Evolutionary conservation across 2,113 vertebrate species (phyloP).

Genomic region (Cacatua alba): DNA sequence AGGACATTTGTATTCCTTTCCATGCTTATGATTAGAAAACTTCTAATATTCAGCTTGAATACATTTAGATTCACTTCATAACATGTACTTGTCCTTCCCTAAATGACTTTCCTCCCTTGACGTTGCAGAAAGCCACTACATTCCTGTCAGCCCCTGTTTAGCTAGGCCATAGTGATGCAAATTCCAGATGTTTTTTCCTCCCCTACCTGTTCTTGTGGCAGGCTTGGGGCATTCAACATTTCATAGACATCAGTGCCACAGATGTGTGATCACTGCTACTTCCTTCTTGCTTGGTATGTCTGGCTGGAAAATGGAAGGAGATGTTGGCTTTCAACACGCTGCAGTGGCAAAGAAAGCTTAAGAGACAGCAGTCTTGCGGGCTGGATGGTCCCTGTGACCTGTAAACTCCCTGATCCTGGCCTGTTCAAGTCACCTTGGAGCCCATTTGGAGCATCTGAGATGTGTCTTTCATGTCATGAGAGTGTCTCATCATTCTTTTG

Average conservation of each 20-base stretch:
- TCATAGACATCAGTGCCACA: not conserved
- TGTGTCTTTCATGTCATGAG: not conserved
- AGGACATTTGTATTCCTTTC: not conserved
- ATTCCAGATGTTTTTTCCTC: not conserved
- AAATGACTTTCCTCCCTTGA: not conserved
- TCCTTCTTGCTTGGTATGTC: not conserved
- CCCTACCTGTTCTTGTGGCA: not conserved
- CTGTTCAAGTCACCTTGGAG: not conserved
- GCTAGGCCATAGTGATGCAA: not conserved
- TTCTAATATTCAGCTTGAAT: not conserved
- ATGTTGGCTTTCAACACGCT: not conserved
- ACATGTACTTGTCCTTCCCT: not conserved
- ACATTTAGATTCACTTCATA: not conserved
- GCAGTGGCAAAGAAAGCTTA: not conserved
- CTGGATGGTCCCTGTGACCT: fast-evolving
- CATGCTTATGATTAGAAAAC: not conserved
- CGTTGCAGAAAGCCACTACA: not conserved
- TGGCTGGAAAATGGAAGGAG: not conserved
- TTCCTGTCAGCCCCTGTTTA: not conserved
- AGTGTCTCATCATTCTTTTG: not conserved
- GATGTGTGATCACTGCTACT: not conserved
- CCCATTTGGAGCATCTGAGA: not conserved
- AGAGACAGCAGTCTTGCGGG: not conserved
- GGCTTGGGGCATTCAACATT: not conserved
- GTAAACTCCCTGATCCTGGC: not conserved